phyloP scores from a whole-genome alignment of 2,888 invertebrate genomes.

The Eilema depressum region DNA sequence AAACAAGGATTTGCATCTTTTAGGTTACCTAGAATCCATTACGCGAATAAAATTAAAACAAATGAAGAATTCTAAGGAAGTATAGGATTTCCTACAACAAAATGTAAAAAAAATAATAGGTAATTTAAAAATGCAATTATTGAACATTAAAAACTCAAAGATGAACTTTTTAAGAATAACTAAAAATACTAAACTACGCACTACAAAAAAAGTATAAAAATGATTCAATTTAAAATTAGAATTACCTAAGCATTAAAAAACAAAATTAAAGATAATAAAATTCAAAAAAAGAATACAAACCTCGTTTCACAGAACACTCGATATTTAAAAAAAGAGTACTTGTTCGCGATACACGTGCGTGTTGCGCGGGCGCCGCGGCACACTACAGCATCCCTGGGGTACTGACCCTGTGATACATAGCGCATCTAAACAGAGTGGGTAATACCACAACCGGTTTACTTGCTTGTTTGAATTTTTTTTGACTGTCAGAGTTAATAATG shows the following conservation, averaged over 20 bases:
- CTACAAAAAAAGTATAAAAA: not conserved
- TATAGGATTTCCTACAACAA: too few relatives aligned
- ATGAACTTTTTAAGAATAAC: not conserved
- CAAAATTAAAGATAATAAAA: not conserved
- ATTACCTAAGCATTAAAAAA: not conserved
- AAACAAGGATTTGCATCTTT: not conserved
- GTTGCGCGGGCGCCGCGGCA: constrained; percentile 47
- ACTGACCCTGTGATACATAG: constrained; percentile 39
- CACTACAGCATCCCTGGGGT: constrained; percentile 54
- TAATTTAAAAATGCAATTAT: too few relatives aligned
- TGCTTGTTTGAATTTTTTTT: constrained; percentile 17
- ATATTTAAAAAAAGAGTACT: constrained; percentile 22
- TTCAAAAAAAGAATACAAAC: constrained; percentile 32
- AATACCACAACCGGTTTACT: constrained; percentile 32
- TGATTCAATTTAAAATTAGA: not conserved
- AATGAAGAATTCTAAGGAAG: too few relatives aligned
- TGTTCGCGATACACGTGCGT: constrained; percentile 43
- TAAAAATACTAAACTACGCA: not conserved
- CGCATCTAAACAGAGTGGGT: constrained; percentile 26
- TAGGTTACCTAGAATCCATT: not conserved
- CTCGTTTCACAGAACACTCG: constrained; percentile 31
- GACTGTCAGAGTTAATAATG: not conserved
- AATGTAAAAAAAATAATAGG: too few relatives aligned
- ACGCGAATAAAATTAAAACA: too few relatives aligned
- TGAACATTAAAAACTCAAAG: not conserved